Evolutionary conservation across 2,113 vertebrate species (phyloP).

Genomic region (Dipodomys merriami): DNA sequence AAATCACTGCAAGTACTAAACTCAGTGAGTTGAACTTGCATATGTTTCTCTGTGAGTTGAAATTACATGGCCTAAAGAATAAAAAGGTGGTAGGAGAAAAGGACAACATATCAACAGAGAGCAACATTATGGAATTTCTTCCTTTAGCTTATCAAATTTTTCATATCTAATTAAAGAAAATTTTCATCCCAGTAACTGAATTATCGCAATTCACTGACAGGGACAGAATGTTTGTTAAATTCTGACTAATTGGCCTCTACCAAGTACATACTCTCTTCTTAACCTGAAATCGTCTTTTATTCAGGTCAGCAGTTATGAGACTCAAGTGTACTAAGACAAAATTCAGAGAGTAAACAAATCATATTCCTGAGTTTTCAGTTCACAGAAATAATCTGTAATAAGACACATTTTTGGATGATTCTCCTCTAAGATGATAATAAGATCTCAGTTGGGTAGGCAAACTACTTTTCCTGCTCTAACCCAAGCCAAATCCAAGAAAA

Average conservation of each 20-base stretch:
- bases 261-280: neutral
- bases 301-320: neutral
- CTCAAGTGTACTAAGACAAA: neutral
- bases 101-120: neutral
- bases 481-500: neutral
- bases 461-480: neutral
- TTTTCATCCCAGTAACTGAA: neutral
- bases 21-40: neutral
- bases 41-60: neutral
- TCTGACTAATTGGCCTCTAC: neutral
- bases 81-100: neutral
- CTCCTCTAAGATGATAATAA: neutral
- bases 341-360: neutral
- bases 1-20: neutral
- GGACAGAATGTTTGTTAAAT: neutral
- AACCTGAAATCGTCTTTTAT: neutral
- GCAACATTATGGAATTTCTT: neutral
- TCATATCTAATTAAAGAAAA: neutral
- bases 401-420: constrained; percentile 15
- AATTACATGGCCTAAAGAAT: neutral
- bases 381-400: neutral
- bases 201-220: neutral
- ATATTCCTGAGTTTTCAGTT: neutral
- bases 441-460: neutral
- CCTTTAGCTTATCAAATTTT: constrained; percentile 7